Conservation (phyloP, 1,140 invertebrate genomes). For the Brachionus paranguensis region DNA sequence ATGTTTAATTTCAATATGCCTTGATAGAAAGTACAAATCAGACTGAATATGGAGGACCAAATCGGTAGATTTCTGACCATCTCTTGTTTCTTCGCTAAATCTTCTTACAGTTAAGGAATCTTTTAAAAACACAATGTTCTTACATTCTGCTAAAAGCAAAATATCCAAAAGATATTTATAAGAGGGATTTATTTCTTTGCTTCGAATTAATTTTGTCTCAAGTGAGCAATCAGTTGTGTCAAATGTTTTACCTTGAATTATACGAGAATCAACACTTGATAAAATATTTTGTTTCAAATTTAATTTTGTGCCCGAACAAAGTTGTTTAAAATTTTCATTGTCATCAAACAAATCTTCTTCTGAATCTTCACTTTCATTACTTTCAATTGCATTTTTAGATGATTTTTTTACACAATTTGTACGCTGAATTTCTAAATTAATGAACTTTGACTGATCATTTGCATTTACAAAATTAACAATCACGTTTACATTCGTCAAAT, state of each 20-base stretch:
- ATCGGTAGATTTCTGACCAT: not conserved
- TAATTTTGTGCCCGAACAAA: slow-evolving; percentile 2
- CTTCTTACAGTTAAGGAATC: not conserved
- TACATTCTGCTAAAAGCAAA: not conserved
- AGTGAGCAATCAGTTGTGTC: not conserved
- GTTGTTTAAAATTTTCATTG: not conserved
- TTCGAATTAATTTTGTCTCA: not conserved
- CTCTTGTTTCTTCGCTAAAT: not conserved
- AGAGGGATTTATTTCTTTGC: not conserved
- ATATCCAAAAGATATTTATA: not conserved
- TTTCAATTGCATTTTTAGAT: not conserved
- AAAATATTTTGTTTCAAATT: slow-evolving; percentile 7
- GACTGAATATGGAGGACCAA: not conserved
- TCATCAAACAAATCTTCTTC: not conserved
- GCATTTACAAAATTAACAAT: not conserved
- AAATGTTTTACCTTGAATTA: not conserved
- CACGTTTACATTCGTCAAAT: not conserved
- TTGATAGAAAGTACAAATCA: not conserved
- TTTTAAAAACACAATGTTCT: not conserved
- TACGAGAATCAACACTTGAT: not conserved
- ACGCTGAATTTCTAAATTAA: not conserved
- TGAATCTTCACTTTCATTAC: not conserved
- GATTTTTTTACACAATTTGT: not conserved
- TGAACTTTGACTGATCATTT: not conserved
- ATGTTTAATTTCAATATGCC: not conserved